phyloP scores from a whole-genome alignment of 2,113 vertebrate genomes.

The Dipodomys stephensi region DNA sequence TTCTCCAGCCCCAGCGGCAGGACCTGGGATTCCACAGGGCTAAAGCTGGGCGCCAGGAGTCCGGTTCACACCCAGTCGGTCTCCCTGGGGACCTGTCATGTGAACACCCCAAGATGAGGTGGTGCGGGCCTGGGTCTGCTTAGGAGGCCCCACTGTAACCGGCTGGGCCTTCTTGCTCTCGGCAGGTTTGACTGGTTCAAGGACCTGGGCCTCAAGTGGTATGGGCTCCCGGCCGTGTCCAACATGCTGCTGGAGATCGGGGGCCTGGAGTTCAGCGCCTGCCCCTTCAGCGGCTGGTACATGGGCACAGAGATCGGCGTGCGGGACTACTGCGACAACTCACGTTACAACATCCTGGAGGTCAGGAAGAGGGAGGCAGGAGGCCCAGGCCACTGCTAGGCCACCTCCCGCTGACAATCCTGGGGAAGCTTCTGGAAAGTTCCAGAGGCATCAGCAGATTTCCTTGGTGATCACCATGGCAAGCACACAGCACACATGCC shows the following conservation, averaged over 20 bases:
- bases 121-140: accelerated
- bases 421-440: accelerated
- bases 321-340: conserved; percentile 97
- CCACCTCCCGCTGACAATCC: background rate
- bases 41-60: background rate
- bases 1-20: background rate
- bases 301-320: conserved; percentile 99
- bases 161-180: background rate
- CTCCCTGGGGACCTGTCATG: accelerated
- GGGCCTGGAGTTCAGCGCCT: conserved; percentile 95
- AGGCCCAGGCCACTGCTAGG: accelerated
- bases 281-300: conserved; percentile 99
- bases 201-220: conserved; percentile 97
- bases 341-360: conserved; percentile 98
- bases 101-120: background rate
- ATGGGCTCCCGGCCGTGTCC: conserved; percentile 95
- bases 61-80: background rate
- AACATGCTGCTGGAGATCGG: conserved; percentile 98
- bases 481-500: too few relatives aligned
- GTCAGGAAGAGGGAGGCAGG: conserved; percentile 75
- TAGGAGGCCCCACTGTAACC: accelerated
- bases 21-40: background rate
- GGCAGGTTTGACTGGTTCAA: conserved; percentile 96
- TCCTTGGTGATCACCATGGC: too few relatives aligned
- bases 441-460: background rate